Evolutionary conservation across 2,797 vertebrate genomes (phyloP), one percentile per base, ranked within the genome.

Genomic region (Arrhamphus sclerolepis): DNA sequence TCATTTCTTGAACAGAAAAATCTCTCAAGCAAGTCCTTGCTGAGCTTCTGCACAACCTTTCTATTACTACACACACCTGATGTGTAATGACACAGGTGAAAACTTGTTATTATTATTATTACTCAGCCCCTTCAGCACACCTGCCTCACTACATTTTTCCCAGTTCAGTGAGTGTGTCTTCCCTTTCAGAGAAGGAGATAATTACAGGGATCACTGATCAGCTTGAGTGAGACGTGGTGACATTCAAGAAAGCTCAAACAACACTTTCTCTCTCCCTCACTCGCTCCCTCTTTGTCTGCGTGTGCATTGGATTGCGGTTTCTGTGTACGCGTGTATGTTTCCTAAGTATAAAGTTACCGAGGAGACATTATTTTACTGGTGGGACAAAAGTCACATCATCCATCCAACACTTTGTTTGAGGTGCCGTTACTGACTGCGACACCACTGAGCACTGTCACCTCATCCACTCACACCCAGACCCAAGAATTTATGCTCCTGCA

Each of bases 161-260:
- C 52, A 50, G 42, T 59, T 52, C 58, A 7, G 6, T 40, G 44
- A 58, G 22, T 67, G 51, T 46, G 34, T 56, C 56, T 62, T 78
- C 56, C 51, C 75, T 83, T 83, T 76, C 69, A 78, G 72, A 40
- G 1, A 48, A 67, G 56, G 38, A 70, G 80, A 70, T 89, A 89
- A 92, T 92, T 82, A 86, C 78, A 87, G 82, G 81, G 83, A 66
- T 86, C 56, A 61, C 65, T 75, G 64, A 78, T 73, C 80, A 82
- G 81, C 72, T 75, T 85, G 80, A 86, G 73, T 75, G 77, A 75
- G 75, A 80, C 42, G 17, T 51, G 68, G 75, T 79, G 81, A 85
- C 75, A 81, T 40, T 69, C 63, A 72, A 62, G 57, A 68, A 75
- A 52, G 56, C 47, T 70, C 29, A 63, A 21, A 22, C 65, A 52